Evolutionary conservation across 2,888 invertebrate species (phyloP).

Genomic region (Scelioninae gen. 2): DNA sequence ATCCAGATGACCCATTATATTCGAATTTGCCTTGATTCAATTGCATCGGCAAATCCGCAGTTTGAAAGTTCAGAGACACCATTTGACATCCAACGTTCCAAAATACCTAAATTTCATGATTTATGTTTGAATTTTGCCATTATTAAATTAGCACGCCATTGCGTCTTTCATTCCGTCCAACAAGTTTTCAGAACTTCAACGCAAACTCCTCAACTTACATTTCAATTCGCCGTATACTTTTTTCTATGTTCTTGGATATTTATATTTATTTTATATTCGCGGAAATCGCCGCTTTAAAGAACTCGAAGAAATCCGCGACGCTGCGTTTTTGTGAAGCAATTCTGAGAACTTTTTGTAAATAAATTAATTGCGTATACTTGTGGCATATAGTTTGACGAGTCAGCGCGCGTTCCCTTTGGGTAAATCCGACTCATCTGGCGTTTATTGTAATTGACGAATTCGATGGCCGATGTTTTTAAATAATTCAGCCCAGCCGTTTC

Average conservation of each 20-base stretch:
- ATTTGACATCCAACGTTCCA: slow-evolving; percentile 99
- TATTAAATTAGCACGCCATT: too few species aligned
- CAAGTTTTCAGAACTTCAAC: too few species aligned
- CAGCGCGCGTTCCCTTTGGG: slow-evolving; percentile 98
- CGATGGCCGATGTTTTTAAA: slow-evolving; percentile 96
- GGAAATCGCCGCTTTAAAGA: too few species aligned
- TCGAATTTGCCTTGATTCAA: slow-evolving; percentile 99
- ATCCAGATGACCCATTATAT: slow-evolving; percentile 99
- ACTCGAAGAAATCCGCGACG: too few species aligned
- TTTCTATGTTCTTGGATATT: too few species aligned
- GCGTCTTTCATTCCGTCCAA: too few species aligned
- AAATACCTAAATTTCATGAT: slow-evolving; percentile 85
- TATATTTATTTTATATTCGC: too few species aligned
- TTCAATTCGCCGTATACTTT: too few species aligned
- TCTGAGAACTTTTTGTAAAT: too few species aligned
- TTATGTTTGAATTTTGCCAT: too few species aligned
- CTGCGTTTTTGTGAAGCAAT: too few species aligned
- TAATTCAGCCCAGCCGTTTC: slow-evolving; percentile 98
- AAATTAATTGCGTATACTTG: slow-evolving; percentile 89
- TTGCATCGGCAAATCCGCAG: slow-evolving; percentile 99
- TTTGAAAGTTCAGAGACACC: slow-evolving; percentile 99
- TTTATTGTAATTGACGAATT: slow-evolving; percentile 99
- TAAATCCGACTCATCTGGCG: slow-evolving; percentile 99
- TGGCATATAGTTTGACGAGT: slow-evolving; percentile 99
- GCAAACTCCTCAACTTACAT: too few species aligned